phyloP scores from a whole-genome alignment of 2,797 vertebrate genomes.

The Rousettus madagascariensis region DNA sequence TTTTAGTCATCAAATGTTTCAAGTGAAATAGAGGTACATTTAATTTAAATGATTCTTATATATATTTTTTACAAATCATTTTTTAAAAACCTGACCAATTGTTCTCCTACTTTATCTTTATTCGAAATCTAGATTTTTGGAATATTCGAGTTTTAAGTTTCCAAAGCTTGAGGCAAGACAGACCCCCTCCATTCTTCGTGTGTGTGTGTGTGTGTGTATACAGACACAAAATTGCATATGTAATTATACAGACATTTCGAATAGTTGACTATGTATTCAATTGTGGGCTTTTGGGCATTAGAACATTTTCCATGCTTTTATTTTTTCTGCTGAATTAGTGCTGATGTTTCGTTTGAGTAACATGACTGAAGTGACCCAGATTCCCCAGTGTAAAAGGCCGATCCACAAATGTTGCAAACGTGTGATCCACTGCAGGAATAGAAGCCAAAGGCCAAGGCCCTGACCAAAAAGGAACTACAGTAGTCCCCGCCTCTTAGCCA shows the following conservation, averaged over 20 bases:
- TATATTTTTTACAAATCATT: not conserved
- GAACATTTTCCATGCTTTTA: not conserved
- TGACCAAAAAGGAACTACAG: not conserved
- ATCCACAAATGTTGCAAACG: not conserved
- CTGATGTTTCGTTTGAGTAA: conserved; percentile 40
- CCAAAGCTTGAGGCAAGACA: not conserved
- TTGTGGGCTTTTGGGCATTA: not conserved
- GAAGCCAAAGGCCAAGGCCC: not conserved
- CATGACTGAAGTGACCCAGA: conserved; percentile 22
- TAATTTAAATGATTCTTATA: not conserved
- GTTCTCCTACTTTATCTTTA: not conserved
- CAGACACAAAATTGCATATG: not conserved
- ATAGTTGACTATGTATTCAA: not conserved
- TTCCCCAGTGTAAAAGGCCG: not conserved
- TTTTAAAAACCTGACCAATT: not conserved
- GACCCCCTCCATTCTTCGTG: too few relatives aligned
- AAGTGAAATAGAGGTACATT: conserved; percentile 23
- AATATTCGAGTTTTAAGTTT: conserved; percentile 22
- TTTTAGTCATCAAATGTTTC: conserved; percentile 4
- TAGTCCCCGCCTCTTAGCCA: not conserved
- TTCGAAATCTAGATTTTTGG: not conserved
- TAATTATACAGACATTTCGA: not conserved
- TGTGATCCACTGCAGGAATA: not conserved
- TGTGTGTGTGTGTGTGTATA: not conserved
- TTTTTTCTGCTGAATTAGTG: not conserved